These are phyloP conservation scores for Diaperis boleti DNA, from an alignment of 2,888 invertebrate species.

Conservation along the genomic window DNA sequence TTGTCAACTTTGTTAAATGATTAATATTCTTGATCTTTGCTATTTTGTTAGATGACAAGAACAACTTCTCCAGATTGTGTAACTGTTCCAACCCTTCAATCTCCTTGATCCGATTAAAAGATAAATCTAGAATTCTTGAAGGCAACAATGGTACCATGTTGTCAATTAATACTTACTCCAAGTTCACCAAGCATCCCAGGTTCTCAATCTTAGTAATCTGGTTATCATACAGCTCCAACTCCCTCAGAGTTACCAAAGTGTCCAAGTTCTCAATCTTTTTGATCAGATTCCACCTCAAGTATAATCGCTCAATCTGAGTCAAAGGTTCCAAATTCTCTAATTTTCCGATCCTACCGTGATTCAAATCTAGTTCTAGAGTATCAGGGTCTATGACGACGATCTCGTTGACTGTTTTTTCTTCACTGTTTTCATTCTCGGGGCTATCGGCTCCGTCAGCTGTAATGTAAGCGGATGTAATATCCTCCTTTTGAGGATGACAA, in stretches of 20 bases:
- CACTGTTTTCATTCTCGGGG: not conserved
- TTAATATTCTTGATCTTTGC: constrained; percentile 88
- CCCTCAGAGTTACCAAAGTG: constrained; percentile 80
- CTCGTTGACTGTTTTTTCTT: constrained; percentile 68
- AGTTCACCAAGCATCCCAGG: constrained; percentile 85
- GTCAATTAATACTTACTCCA: constrained; percentile 92
- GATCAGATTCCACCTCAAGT: constrained; percentile 94
- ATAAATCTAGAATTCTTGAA: constrained; percentile 87
- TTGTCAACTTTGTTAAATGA: constrained; percentile 80
- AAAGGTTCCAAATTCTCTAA: constrained; percentile 87
- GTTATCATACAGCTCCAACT: constrained; percentile 97
- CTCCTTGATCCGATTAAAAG: constrained; percentile 92
- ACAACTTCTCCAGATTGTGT: constrained; percentile 83
- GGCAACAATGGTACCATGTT: constrained; percentile 3
- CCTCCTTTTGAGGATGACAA: not conserved
- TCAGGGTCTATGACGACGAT: constrained; percentile 76
- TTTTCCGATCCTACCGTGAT: constrained; percentile 88
- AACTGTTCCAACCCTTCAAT: constrained; percentile 86
- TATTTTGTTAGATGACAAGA: constrained; percentile 91
- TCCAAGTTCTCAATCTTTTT: constrained; percentile 92
- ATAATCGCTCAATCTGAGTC: constrained; percentile 81
- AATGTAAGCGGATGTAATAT: not conserved
- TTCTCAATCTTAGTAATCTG: constrained; percentile 94
- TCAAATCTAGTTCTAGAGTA: constrained; percentile 84
- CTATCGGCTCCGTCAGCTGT: not conserved